Base-by-base conservation (phyloP, 2,113 vertebrate genomes). In the Tychaedon coryphoeus region DNA sequence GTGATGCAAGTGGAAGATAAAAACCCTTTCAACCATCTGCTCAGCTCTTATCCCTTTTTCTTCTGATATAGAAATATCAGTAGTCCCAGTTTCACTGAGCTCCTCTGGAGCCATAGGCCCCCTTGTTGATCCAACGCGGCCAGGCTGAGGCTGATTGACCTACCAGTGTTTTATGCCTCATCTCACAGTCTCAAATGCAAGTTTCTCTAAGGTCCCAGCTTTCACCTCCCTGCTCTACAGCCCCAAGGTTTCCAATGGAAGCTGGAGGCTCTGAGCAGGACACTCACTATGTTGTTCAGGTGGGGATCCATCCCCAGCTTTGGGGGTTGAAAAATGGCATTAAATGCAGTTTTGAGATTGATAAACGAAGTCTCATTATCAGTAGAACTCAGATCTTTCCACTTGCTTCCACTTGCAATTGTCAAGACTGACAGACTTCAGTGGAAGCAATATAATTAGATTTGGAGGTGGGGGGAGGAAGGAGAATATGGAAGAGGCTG, bases 61-160 rank as follows among this genome's bases (percentile, higher is more conserved):
- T 50, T 33, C 2, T 45, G 43, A 2, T 5, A 13, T 9, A 71
- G 5, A 14, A 71, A n/a, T 22, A 31, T 17, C 42, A 90, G 5
- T 4, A 71, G 28, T 25, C n/a, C 15, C 28, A 48, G 25, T 51
- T 90, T 31, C 36, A 60, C 50, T 38, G 50, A 81, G 19, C 40
- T 71, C 19, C 40, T 64, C 9, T n/a, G 43, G 48, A 56, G 29
- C 69, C 4, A 13, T 5, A 8, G 4, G 18, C 6, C 25, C 19
- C 15, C 19, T 61, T 51, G 33, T n/a, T 0, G 0, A 61, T 40
- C 18, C 48, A 12, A 11, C 8, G 4, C 62, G 23, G 38, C 26
- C 47, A 67, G 22, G 34, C 51, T 74, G 22, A 48, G n/a, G 24
- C 23, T 67, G 53, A 62, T 22, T 4, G 22, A 5, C 24, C 34